Evolutionary conservation across 2,888 invertebrate genomes (phyloP), one percentile per base, ranked within the genome.

Genomic region (Himalopsyche anomala): DNA sequence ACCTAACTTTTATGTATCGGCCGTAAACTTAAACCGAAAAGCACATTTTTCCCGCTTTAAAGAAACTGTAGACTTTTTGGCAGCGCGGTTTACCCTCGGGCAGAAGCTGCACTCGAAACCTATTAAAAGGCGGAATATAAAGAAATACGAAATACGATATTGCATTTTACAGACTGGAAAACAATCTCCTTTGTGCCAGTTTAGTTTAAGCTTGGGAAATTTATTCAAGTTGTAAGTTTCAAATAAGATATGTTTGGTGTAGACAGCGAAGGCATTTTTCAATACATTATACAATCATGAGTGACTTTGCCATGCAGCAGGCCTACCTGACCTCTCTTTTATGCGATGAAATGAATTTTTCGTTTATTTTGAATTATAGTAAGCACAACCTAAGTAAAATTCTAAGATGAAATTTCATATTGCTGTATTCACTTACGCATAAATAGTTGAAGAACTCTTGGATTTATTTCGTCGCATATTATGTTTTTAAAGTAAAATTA

Each of bases 101-200:
- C 74, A 12, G 74, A 74, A 38, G 74, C 74, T 74, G 74, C 74
- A 74, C 74, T 74, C 74, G 28, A 74, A 15, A 74, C 74, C 74
- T 74, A 74, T 74, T 74, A 74, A 74, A 45, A 80, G 80, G 28
- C 45, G 45, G 45, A 80, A 51, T 80, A 80, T 51, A 80, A 51
- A 80, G 69, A 83, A 85, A 83, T 51, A 79, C 81, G 85, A 85
- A 85, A 85, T 85, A 85, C 82, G 82, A 85, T 85, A 85, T 85
- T 85, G 83, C 85, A 85, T 82, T 85, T 85, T 83, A 69, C 83
- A 40, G 83, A 83, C 69, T 45, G 85, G 83, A 80, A 85, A 85
- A 85, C 80, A 83, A 83, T 83, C 74, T 85, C 80, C 85, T 82
- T 83, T 83, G 83, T 85, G 80, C 79, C 80, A 80, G 80, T 80